phyloP scores from a whole-genome alignment of 2,888 invertebrate genomes.

The Pelosia muscerda region DNA sequence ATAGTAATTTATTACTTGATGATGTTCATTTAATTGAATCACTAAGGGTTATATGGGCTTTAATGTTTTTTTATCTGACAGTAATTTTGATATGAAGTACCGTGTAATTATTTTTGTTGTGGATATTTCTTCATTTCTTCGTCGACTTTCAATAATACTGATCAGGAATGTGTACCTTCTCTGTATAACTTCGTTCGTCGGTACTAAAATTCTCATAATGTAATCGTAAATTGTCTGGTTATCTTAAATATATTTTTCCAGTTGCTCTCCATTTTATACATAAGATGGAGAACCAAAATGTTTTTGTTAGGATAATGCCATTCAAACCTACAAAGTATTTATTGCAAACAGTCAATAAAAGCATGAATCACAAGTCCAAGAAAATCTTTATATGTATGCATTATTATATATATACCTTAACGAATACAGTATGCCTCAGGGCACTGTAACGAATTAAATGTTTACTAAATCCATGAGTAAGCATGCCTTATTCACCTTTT shows the following conservation, averaged over 20 bases:
- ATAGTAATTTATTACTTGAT: conserved; percentile 58
- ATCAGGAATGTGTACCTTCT: not conserved
- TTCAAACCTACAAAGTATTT: conserved; percentile 48
- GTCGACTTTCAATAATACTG: not conserved
- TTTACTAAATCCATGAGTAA: conserved; percentile 66
- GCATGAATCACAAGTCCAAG: conserved; percentile 58
- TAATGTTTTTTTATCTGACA: conserved; percentile 58
- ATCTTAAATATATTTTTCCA: too few relatives aligned
- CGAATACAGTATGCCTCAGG: conserved; percentile 59
- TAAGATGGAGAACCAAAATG: conserved; percentile 33
- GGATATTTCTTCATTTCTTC: not conserved
- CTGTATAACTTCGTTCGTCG: too few relatives aligned
- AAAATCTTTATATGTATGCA: conserved; percentile 11
- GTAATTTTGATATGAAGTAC: conserved; percentile 57
- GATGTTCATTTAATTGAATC: conserved; percentile 55
- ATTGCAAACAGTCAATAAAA: conserved; percentile 51
- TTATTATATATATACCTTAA: conserved; percentile 52
- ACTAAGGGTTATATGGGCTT: conserved; percentile 56
- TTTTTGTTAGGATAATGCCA: conserved; percentile 39
- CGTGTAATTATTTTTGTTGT: conserved; percentile 40
- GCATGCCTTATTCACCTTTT: conserved; percentile 58
- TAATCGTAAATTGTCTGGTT: not conserved
- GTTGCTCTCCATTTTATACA: not conserved
- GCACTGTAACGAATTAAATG: conserved; percentile 63
- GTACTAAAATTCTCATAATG: not conserved